phyloP scores from a whole-genome alignment of 2,797 vertebrate genomes.

The Gymnothorax javanicus region DNA sequence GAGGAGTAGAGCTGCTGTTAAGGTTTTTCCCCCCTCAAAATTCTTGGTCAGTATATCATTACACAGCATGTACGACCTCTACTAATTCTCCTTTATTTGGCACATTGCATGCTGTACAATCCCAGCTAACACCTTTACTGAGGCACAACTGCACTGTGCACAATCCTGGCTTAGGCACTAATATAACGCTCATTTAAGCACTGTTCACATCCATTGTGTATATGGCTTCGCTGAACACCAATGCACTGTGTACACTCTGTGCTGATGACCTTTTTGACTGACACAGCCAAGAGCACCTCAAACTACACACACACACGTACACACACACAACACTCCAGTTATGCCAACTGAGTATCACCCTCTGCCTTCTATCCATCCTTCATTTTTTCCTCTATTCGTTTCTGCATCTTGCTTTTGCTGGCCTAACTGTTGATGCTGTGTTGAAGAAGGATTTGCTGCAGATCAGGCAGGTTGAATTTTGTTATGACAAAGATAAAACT shows the following conservation, averaged over 20 bases:
- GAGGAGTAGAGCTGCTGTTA: neutral
- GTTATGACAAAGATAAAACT: neutral
- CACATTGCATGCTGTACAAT: neutral
- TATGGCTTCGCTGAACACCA: neutral
- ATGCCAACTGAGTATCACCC: too few species aligned
- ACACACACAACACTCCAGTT: neutral
- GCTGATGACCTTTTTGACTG: too few species aligned
- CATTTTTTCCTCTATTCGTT: neutral
- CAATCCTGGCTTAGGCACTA: neutral
- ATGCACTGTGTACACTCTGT: neutral
- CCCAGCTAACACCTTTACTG: neutral
- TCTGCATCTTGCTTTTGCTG: neutral
- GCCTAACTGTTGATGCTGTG: neutral
- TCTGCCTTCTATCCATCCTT: neutral
- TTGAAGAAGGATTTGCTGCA: neutral
- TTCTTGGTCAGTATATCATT: neutral
- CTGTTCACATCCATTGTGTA: neutral
- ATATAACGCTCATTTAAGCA: neutral
- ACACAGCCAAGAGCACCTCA: neutral
- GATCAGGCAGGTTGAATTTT: neutral
- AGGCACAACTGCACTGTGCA: neutral
- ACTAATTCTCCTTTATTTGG: neutral
- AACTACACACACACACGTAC: neutral
- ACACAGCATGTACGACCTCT: neutral
- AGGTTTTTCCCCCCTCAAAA: too few species aligned